Evolutionary conservation across 2,888 invertebrate genomes (phyloP).

Genomic region (Oscheius sp.): DNA sequence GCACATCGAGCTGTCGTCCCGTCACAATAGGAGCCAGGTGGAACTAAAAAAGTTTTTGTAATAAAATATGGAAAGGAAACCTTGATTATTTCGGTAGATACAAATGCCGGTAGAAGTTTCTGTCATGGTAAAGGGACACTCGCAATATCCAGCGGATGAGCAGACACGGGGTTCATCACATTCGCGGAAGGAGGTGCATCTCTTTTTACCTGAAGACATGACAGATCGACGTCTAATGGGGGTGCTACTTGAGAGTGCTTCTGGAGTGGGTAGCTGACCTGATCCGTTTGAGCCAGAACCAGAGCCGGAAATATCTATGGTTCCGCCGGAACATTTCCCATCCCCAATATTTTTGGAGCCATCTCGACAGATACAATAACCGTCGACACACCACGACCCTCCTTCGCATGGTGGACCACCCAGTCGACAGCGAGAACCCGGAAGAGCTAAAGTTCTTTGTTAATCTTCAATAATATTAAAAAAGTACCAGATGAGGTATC

Average conservation of each 20-base stretch:
- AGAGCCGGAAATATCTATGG: not conserved
- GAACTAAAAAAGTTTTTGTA: constrained; percentile 50
- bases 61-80: not conserved
- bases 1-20: constrained; percentile 43
- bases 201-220: constrained; percentile 24
- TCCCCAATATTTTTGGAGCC: constrained; percentile 25
- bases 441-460: constrained; percentile 38
- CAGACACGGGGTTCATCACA: constrained; percentile 49
- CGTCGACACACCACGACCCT: constrained; percentile 37
- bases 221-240: not conserved
- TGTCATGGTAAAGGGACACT: constrained; percentile 50
- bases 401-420: constrained; percentile 35
- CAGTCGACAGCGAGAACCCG: constrained; percentile 37
- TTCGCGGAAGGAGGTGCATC: constrained; percentile 38
- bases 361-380: constrained; percentile 38
- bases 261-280: constrained; percentile 27
- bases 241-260: constrained; percentile 23
- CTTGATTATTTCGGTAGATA: constrained; percentile 31
- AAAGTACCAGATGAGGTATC: constrained; percentile 36
- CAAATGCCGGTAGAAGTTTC: constrained; percentile 45
- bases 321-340: constrained; percentile 7
- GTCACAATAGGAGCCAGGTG: constrained; percentile 62
- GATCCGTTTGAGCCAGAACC: not conserved
- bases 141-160: constrained; percentile 37
- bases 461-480: not conserved